A percentile compares a stretch with the other conserved stretches of the same genome.
Conservation (phyloP, 2,113 vertebrate species). For the Desmodus rotundus region DNA sequence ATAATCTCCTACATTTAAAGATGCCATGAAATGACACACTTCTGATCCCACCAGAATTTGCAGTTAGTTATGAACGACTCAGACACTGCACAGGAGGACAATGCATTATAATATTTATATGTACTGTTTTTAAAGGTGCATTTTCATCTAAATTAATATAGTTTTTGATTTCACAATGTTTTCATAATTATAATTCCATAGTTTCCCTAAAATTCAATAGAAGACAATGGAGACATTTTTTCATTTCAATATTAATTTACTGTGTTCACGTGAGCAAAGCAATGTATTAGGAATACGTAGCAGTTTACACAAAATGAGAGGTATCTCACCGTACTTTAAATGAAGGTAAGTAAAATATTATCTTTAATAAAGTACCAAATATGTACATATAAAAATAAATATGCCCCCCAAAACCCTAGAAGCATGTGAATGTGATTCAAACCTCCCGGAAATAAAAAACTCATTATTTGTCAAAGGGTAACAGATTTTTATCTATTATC, state of each 20-base stretch:
- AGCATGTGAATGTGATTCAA: not conserved
- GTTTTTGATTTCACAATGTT: not conserved
- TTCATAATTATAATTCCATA: not conserved
- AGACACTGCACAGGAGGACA: not conserved
- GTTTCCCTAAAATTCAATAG: not conserved
- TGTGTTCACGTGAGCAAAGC: not conserved
- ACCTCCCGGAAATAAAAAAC: not conserved
- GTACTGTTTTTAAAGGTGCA: not conserved
- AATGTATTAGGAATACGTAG: not conserved
- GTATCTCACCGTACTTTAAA: not conserved
- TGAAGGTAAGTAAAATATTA: not conserved
- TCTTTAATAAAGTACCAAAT: not conserved
- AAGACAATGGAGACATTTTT: not conserved
- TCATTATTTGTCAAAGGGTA: not conserved
- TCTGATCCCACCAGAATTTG: conserved; percentile 28
- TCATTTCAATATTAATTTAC: not conserved
- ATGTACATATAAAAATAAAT: not conserved
- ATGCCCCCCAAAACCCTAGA: not conserved
- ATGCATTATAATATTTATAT: not conserved
- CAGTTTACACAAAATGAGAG: not conserved
- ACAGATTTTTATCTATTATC: not conserved
- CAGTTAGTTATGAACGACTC: not conserved
- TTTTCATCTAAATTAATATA: not conserved
- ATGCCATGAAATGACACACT: not conserved
- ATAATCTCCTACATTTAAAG: conserved; percentile 13